Evolutionary conservation across 2,797 vertebrate genomes (phyloP), one percentile per base, ranked within the genome.

Genomic region (Chelmon rostratus): DNA sequence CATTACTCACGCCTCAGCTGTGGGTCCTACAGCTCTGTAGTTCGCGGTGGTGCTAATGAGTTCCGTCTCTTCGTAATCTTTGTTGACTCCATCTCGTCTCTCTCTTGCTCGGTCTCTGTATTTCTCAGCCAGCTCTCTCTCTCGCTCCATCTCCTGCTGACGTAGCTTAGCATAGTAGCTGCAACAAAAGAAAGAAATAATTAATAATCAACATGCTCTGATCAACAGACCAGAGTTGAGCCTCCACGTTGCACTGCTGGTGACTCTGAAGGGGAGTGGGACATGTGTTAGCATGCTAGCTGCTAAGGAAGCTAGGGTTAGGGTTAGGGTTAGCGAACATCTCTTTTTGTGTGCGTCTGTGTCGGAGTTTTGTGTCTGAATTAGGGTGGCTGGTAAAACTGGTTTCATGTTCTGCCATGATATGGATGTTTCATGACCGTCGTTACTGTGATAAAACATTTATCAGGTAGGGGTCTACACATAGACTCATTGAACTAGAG

Each of bases 21-120:
- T 99, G 0, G 98, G 97, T n/a, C 98, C 97, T 46, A 99, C 97
- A 0, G 98, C 98, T 68, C 98, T 93, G 93, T 99, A 99, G 92
- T 99, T 99, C 49, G 98, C 98, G 0, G 98, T 99, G 44, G 98
- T 99, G 94, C 97, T 99, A 84, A 99, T 99, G 49, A 99, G 96
- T 71, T 99, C 98, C 0, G 98, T 99, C 91, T 99, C 98, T 73
- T 99, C 98, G 0, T 99, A 99, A 85, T 99, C 98, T 76, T 99
- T 99, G 94, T 99, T 99, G 64, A 99, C 97, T 0, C 98, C 98
- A 31, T 99, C 98, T 59, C 98, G 93, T 23, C 98, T 89, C 91
- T 99, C 98, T 73, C 98, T 95, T 9, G 98, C 98, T 70, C 98
- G 89, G 81, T 99, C 98, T 35, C 98, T 90, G 93, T 99, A 99